Evolutionary conservation across 2,113 vertebrate genomes (phyloP), one percentile per base, ranked within the genome.

Genomic region (Scartelaos histophorus): DNA sequence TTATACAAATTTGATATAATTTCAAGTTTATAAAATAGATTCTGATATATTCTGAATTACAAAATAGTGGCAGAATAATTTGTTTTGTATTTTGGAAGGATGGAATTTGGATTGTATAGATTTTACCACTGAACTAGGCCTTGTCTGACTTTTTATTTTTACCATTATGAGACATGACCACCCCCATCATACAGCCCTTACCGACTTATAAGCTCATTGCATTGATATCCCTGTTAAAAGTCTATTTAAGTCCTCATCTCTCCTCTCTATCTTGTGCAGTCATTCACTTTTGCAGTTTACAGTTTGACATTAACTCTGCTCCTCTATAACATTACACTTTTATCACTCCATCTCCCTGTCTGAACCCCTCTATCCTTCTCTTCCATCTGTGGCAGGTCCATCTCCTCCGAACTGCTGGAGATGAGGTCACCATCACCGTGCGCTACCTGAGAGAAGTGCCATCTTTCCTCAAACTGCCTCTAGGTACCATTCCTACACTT

Each of bases 381-480:
- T 62, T 19, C 61, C 49, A 17, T 69, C 74, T 45, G 64, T 24
- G 62, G 78, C 94, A 98, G 97, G 97, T 98, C 85, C 95, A 95
- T 84, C 95, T 98, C 80, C 85, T 98, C 90, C 92, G 95, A 81
- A 98, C 95, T 17, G 96, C 97, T 47, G 97, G 97, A 47, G 94
- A 97, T 83, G 95, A 98, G 90, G 96, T 98, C 89, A 95, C 95
- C 87, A 86, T 98, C 91, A 96, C 95, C 11, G 97, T 98, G 80
- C 94, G 96, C 85, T 97, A 97, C 89, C 94, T 97, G 90, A 95
- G 95, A 92, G 95, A 97, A 85, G 95, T 96, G 29, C 97, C 97
- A 70, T 95, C 96, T 34, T 98, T 98, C 90, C 93, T 98, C 73
- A 98, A 97, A 90, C 95, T 98, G 85, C 97, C 97, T 47, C 88